Percentiles rank a stretch among this genome's conserved stretches.
phyloP scores from a whole-genome alignment of 53 echinoderm and acorn worm species.

The Henricia sp. region DNA sequence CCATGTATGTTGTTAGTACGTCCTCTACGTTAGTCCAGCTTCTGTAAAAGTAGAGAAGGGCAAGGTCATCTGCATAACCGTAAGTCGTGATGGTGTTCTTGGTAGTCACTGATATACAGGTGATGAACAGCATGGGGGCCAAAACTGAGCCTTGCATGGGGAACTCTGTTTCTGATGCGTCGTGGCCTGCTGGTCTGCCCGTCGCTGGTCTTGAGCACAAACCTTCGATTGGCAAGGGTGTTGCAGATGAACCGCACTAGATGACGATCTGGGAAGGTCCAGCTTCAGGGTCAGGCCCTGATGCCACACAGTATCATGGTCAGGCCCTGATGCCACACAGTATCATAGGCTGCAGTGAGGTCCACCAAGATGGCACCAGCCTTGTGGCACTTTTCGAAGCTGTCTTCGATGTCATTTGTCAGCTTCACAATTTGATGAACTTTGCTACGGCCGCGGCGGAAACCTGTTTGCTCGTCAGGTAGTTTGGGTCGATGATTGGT shows the following conservation, averaged over 20 bases:
- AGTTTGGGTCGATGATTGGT: constrained; percentile 30
- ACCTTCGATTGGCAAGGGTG: neutral
- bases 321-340: constrained; percentile 14
- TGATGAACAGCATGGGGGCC: neutral
- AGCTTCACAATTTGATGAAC: constrained; percentile 52
- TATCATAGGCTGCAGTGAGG: constrained; percentile 40
- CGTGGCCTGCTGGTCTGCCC: neutral
- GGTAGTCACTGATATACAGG: neutral
- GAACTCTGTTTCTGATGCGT: neutral
- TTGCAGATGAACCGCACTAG: neutral
- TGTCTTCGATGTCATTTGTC: constrained; percentile 55
- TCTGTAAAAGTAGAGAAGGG: neutral
- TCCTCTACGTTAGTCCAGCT: neutral
- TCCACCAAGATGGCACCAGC: constrained; percentile 23
- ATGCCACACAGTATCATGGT: neutral
- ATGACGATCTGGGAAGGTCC: neutral
- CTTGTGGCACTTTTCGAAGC: neutral
- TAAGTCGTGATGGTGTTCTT: neutral
- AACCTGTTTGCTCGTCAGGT: constrained; percentile 58
- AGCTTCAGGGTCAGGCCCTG: neutral
- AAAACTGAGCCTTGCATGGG: neutral
- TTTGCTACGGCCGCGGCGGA: constrained; percentile 40
- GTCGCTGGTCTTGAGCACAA: neutral
- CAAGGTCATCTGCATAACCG: neutral
- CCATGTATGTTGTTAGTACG: neutral